Base-by-base conservation (phyloP, 2,888 invertebrate species). In the Eupithecia dodoneata region DNA sequence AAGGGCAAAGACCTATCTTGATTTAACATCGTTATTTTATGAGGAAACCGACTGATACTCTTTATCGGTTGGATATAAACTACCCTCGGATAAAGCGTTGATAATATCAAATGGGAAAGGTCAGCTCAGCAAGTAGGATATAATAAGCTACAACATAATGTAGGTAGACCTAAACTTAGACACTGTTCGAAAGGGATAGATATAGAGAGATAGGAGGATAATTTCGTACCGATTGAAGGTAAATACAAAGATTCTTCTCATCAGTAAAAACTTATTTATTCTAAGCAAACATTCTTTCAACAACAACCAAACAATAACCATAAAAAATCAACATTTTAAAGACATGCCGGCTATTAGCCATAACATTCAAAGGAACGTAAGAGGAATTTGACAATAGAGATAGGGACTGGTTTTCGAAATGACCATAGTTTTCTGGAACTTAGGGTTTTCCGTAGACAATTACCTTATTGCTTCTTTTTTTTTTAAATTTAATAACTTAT, bases 1-100 rank as follows among this genome's bases (percentile, higher is more conserved):
- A 74, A 74, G 67, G 72, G 52, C 74, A 73, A 74, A 73, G 71
- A 52, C 44, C 71, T 67, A 76, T 74, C 70, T 47, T 52, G 41
- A 55, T 70, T 47, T 70, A 70, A 47, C 47, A 49, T 70, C 18
- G 18, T 44, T 44, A 59, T 65, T 73, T 49, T 65, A 65, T 73
- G 59, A 59, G 49, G 18, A 67, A 44, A 69, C 13, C 67, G 59
- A 69, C 74, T 47, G 70, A 45, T 47, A 70, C n/a, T 59, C 47
- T 70, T 30, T 41, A 47, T 15, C 47, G 69, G 45, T 69, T 69
- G 30, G 47, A 47, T 45, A 12, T 59, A 75, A 71, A 49, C 47
- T 42, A 44, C 45, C 49, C 30, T 41, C 12, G 15, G 49, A 41
- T 73, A 73, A 52, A 59, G 18, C 67, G 52, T 44, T 44, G 47